Percentiles rank a stretch among this genome's conserved stretches.
Conservation (phyloP, 92 coral and sea anemone genomes). For the Zoanthus solanderi region DNA sequence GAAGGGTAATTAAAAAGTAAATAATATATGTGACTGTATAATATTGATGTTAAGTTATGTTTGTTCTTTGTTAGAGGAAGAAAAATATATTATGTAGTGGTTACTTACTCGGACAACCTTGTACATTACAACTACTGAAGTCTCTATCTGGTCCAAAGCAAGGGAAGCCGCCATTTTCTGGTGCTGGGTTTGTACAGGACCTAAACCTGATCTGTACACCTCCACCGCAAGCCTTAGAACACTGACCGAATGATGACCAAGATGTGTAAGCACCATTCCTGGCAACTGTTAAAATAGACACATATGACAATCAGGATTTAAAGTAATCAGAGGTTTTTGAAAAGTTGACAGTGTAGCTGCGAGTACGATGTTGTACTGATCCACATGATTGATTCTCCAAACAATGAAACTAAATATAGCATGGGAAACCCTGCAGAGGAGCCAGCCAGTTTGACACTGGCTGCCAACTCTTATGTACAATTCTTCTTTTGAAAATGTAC, state of each 20-base stretch:
- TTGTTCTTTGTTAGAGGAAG: neutral
- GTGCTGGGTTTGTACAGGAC: slow-evolving; percentile 15
- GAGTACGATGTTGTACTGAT: too few species aligned
- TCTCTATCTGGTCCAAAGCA: neutral
- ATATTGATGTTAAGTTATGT: neutral
- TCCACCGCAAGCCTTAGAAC: slow-evolving; percentile 13
- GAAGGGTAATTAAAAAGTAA: too few species aligned
- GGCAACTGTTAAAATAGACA: neutral
- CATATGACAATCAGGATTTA: too few species aligned
- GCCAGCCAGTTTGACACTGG: too few species aligned
- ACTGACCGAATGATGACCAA: neutral
- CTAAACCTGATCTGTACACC: neutral
- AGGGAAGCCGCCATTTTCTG: neutral
- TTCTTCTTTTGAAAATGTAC: too few species aligned
- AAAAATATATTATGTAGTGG: neutral
- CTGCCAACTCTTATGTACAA: too few species aligned
- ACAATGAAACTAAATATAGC: too few species aligned
- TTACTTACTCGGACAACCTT: neutral
- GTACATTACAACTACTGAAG: neutral
- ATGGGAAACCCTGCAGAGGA: too few species aligned
- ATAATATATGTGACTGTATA: too few species aligned
- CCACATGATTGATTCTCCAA: too few species aligned
- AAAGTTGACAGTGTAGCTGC: too few species aligned
- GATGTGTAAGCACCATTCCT: neutral
- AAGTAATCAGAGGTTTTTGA: too few species aligned